Evolutionary conservation across 2,888 invertebrate genomes (phyloP).

Genomic region (Acleris cristana): DNA sequence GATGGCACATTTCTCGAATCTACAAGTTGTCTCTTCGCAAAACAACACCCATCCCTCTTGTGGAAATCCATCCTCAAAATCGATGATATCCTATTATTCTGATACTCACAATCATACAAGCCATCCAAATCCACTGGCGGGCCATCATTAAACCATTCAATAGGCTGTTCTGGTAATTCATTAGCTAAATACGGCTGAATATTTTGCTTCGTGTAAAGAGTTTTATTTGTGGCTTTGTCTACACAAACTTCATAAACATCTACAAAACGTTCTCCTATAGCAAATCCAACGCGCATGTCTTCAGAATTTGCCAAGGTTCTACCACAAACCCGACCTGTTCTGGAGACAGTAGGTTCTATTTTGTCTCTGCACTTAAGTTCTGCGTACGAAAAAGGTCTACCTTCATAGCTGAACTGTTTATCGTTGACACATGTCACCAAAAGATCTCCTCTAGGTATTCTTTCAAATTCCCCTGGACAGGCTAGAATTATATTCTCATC

Average conservation of each 20-base stretch:
- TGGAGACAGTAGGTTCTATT: constrained; percentile 40
- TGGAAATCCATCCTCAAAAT: constrained; percentile 43
- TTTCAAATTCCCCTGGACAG: constrained; percentile 51
- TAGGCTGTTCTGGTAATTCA: constrained; percentile 32
- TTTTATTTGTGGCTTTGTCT: constrained; percentile 46
- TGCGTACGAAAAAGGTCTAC: constrained; percentile 44
- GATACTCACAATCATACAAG: constrained; percentile 52
- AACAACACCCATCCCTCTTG: constrained; percentile 53
- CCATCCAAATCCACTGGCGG: constrained; percentile 46
- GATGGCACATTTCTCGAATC: constrained; percentile 55
- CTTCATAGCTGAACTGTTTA: constrained; percentile 45
- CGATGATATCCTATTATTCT: constrained; percentile 44
- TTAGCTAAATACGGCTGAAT: constrained; percentile 44
- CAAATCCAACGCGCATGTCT: constrained; percentile 50
- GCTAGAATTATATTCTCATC: constrained; percentile 43
- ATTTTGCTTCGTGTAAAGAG: constrained; percentile 50
- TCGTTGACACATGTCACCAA: constrained; percentile 49
- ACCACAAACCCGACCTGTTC: constrained; percentile 45
- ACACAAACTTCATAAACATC: constrained; percentile 57
- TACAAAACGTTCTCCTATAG: constrained; percentile 38
- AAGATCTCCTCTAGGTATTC: constrained; percentile 39
- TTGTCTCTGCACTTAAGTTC: constrained; percentile 54
- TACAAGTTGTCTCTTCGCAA: constrained; percentile 56
- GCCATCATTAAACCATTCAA: constrained; percentile 46
- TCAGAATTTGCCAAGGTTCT: constrained; percentile 44